Evolutionary conservation across 2,888 invertebrate genomes (phyloP).

Genomic region (Thereva nobilitata): DNA sequence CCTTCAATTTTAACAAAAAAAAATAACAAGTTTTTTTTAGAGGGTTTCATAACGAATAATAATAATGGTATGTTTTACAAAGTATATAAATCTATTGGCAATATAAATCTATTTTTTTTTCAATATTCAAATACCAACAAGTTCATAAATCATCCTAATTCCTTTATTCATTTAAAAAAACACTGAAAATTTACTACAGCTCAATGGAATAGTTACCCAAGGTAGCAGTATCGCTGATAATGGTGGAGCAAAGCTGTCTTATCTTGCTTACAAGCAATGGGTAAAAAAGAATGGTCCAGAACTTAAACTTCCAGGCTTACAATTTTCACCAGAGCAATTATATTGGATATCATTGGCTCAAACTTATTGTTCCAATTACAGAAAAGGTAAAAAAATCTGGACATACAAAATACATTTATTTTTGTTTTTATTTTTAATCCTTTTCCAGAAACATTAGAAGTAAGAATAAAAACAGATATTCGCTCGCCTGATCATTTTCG

Average conservation of each 20-base stretch:
- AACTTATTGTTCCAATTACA: constrained; percentile 85
- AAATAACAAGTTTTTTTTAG: too few relatives aligned
- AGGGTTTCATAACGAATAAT: too few relatives aligned
- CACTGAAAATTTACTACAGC: constrained; percentile 60
- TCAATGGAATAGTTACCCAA: constrained; percentile 90
- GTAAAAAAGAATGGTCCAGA: constrained; percentile 68
- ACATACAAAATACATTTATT: not conserved
- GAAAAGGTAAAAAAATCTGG: constrained; percentile 59
- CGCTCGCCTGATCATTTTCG: constrained; percentile 80
- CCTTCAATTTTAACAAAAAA: too few relatives aligned
- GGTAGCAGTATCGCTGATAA: constrained; percentile 96
- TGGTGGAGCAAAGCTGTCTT: constrained; percentile 90
- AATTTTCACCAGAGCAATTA: constrained; percentile 71
- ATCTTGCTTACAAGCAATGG: constrained; percentile 81
- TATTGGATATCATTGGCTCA: constrained; percentile 86
- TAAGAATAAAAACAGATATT: constrained; percentile 80
- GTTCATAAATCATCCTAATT: too few relatives aligned
- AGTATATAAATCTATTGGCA: too few relatives aligned
- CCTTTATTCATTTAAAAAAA: too few relatives aligned
- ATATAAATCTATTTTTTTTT: too few relatives aligned
- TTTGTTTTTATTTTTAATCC: not conserved
- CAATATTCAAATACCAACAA: too few relatives aligned
- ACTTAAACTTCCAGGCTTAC: too few relatives aligned
- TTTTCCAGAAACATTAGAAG: constrained; percentile 73
- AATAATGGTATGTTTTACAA: too few relatives aligned